Evolutionary conservation across 1,140 invertebrate species (phyloP), one percentile per base, ranked within the genome.

Genomic region (Archegozetes longisetosus): DNA sequence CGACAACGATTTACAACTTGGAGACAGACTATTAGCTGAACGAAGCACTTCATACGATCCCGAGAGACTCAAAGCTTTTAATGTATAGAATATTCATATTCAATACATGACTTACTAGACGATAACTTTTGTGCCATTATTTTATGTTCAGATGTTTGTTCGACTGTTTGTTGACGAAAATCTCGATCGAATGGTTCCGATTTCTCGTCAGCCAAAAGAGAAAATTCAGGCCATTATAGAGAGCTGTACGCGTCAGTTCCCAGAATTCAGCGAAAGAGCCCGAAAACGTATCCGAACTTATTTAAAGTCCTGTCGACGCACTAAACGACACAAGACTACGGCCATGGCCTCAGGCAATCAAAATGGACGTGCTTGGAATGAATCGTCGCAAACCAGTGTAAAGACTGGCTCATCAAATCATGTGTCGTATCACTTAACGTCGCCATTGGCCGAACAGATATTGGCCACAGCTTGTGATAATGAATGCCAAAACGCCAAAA

Each of bases 171-270:
- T 95, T 48, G 92, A 96, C 72, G 92, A 96, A 76, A 95, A 95
- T 72, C 75, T 95, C 65, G 91, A 96, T 70, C 80, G 92, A 68
- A 91, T 92, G 75, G 88, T 95, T 61, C 92, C 92, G 54, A 96
- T 95, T 68, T 94, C 89, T 27, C 93, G 94, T 71, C 92, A 96
- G 73, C 91, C 92, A 3, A 95, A 95, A 72, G 91, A 95, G 71
- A 96, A 95, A 77, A 91, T 96, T 63, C 90, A 95, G 71, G 91
- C 91, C 12, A 96, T 96, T 69, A 90, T 96, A 66, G 91, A 96
- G 70, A 93, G 90, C 3, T 96, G 92, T 74, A 87, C 88, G 60
- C 78, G 91, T 66, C 92, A 96, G 74, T 96, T 96, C 72, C 92
- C 92, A 48, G 91, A 95, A 76, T 95, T 93, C 71, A 86, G 88